Evolutionary conservation across 2,888 invertebrate species (phyloP).

Genomic region (Incurvaria masculella): DNA sequence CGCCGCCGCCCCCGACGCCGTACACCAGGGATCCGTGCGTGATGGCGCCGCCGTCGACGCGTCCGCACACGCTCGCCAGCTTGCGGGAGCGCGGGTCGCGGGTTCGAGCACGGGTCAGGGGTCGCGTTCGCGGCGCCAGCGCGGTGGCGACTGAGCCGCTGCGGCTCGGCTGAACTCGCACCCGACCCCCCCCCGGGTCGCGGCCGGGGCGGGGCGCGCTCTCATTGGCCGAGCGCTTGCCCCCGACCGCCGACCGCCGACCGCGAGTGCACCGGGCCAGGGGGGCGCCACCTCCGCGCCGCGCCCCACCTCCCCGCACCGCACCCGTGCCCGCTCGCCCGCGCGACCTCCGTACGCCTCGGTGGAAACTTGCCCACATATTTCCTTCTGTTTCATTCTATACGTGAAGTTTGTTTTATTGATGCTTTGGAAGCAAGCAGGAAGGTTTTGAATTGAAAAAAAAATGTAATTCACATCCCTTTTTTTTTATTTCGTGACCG

Average conservation of each 20-base stretch:
- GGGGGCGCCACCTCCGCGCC: constrained; percentile 17
- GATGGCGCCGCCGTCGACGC: constrained; percentile 36
- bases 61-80: constrained; percentile 37
- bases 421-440: too few species aligned
- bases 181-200: constrained; percentile 46
- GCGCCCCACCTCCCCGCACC: constrained; percentile 36
- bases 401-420: too few species aligned
- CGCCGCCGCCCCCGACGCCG: constrained; percentile 57
- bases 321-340: constrained; percentile 29
- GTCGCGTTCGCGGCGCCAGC: constrained; percentile 22
- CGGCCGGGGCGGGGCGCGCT: constrained; percentile 42
- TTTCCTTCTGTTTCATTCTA: too few species aligned
- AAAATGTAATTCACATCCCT: too few species aligned
- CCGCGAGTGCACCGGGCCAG: constrained; percentile 1
- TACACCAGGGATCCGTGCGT: constrained; percentile 59
- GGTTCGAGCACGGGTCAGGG: constrained; percentile 41
- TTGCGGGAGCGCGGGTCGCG: constrained; percentile 34
- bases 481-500: too few species aligned
- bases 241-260: constrained; percentile 1
- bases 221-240: constrained; percentile 49
- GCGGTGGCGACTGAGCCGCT: constrained; percentile 3
- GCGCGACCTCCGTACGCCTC: constrained; percentile 18
- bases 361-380: too few species aligned
- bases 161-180: constrained; percentile 41
- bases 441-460: too few species aligned